Percentiles rank a stretch among this genome's conserved stretches.
phyloP scores from a whole-genome alignment of 2,888 invertebrate genomes.

The Hecatera dysodea region DNA sequence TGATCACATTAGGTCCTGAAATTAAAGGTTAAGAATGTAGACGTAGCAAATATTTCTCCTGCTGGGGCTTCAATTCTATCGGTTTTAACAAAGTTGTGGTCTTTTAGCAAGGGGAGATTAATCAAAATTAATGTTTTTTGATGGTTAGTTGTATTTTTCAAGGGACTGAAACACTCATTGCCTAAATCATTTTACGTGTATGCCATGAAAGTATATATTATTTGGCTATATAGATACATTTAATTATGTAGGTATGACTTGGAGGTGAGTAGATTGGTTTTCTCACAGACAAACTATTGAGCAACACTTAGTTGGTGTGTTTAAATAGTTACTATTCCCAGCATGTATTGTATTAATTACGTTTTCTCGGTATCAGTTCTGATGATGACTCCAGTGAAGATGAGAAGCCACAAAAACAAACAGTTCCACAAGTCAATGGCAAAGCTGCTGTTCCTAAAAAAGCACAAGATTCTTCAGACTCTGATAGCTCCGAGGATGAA shows the following conservation, averaged over 20 bases:
- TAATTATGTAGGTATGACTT: no score
- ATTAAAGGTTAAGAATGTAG: conserved; percentile 17
- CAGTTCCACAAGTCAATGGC: conserved; percentile 75
- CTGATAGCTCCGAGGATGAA: conserved; percentile 85
- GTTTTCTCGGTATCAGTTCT: conserved; percentile 38
- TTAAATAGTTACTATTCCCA: background rate
- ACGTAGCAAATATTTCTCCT: background rate
- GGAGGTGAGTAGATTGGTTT: no score
- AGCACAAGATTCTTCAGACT: conserved; percentile 81
- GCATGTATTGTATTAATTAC: background rate
- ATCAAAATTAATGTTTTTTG: background rate
- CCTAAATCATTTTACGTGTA: background rate
- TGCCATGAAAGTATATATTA: background rate
- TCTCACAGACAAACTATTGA: background rate
- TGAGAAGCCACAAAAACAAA: conserved; percentile 73
- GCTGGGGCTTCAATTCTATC: background rate
- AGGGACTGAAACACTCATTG: background rate
- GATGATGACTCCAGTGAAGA: conserved; percentile 78
- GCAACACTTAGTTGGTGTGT: background rate
- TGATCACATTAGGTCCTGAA: conserved; percentile 18
- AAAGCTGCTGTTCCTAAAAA: conserved; percentile 78
- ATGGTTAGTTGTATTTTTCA: background rate
- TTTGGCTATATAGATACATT: background rate
- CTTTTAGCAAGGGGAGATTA: background rate
- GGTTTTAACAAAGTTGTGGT: background rate